A percentile compares a stretch with the other conserved stretches of the same genome.
Evolutionary conservation across 2,113 vertebrate species (phyloP).

Genomic region (Pseudorectes ferrugineus): DNA sequence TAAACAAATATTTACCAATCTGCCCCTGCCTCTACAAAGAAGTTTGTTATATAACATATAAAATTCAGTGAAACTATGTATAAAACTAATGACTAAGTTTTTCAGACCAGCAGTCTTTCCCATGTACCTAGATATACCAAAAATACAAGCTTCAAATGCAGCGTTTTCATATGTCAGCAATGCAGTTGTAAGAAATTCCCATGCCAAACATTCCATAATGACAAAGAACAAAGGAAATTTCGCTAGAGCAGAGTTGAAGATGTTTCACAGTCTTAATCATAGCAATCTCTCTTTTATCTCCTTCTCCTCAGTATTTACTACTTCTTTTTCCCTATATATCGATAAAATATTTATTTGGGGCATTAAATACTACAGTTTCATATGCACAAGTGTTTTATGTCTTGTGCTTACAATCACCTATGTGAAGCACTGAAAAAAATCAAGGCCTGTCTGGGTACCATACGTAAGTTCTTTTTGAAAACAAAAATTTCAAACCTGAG

Average conservation of each 20-base stretch:
- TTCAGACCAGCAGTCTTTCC: not conserved
- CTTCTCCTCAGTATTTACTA: not conserved
- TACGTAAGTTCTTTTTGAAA: not conserved
- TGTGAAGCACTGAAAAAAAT: not conserved
- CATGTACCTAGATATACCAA: not conserved
- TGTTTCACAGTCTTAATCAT: not conserved
- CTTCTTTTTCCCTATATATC: not conserved
- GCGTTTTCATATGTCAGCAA: not conserved
- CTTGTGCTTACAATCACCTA: not conserved
- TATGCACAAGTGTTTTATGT: not conserved
- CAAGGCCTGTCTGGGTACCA: not conserved
- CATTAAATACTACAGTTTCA: not conserved
- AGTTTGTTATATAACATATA: not conserved
- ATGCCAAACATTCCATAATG: not conserved
- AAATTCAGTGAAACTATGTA: not conserved
- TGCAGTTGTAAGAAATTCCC: not conserved
- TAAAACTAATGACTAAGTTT: not conserved
- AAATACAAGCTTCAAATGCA: not conserved
- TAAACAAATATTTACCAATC: not conserved
- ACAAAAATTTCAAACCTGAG: slow-evolving; percentile 80
- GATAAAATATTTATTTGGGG: not conserved
- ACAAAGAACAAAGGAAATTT: not conserved
- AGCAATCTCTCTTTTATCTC: not conserved
- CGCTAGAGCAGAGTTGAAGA: not conserved
- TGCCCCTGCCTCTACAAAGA: not conserved